Evolutionary conservation across 2,113 vertebrate genomes (phyloP).

Genomic region (Brachyistius frenatus): DNA sequence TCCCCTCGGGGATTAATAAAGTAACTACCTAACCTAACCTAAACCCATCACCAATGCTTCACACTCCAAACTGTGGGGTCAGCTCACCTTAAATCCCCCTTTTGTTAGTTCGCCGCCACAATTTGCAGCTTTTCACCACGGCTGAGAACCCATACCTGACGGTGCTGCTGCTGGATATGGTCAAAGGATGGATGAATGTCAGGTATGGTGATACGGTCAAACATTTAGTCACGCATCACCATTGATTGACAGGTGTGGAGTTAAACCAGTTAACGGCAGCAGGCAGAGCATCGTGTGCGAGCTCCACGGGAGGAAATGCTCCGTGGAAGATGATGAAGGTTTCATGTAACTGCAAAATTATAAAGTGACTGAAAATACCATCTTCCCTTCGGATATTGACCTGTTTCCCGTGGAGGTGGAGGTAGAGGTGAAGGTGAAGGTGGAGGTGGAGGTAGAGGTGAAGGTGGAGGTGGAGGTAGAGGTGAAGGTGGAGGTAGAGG

Average conservation of each 20-base stretch:
- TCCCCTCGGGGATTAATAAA: too few species aligned
- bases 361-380: neutral
- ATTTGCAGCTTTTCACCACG: neutral
- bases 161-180: neutral
- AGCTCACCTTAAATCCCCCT: slow-evolving; percentile 33
- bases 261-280: slow-evolving; percentile 1
- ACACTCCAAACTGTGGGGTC: slow-evolving; percentile 30
- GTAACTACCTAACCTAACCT: too few species aligned
- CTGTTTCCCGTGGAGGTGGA: too few species aligned
- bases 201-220: neutral
- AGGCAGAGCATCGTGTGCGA: neutral
- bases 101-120: slow-evolving; percentile 1
- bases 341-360: neutral
- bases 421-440: neutral
- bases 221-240: neutral
- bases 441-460: too few species aligned
- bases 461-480: too few species aligned
- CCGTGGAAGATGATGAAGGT: neutral
- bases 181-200: neutral
- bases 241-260: neutral
- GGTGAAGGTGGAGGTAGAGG: too few species aligned
- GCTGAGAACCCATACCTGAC: slow-evolving; percentile 5
- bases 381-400: neutral
- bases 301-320: neutral
- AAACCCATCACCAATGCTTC: slow-evolving; percentile 5